phyloP scores from a whole-genome alignment of 2,888 invertebrate genomes.

The Zelleria hepariella region DNA sequence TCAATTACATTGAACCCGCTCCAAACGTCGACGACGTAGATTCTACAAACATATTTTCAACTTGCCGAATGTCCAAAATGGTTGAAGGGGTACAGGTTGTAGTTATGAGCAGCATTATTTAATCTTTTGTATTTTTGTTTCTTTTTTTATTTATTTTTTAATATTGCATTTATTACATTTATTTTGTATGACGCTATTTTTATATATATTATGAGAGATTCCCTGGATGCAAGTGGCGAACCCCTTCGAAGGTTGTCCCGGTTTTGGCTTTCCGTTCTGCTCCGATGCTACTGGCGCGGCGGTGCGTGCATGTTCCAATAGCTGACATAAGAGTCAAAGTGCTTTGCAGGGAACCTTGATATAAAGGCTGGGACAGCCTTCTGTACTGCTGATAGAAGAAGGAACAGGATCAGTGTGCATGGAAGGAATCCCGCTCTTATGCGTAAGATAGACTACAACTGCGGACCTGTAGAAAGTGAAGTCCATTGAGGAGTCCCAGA shows the following conservation, averaged over 20 bases:
- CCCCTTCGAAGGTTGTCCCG: conserved; percentile 74
- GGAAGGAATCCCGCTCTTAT: conserved; percentile 12
- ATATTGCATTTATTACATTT: conserved; percentile 61
- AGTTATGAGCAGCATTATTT: conserved; percentile 51
- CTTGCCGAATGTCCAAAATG: conserved; percentile 52
- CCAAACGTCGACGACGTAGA: conserved; percentile 40
- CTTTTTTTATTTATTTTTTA: conserved; percentile 46
- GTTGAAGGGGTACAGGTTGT: conserved; percentile 70
- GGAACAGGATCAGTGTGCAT: conserved; percentile 4
- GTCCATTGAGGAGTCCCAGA: background rate
- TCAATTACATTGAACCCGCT: conserved; percentile 56
- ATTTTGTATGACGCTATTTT: conserved; percentile 54
- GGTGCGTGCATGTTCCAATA: conserved; percentile 58
- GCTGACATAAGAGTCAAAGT: conserved; percentile 41
- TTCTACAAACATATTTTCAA: conserved; percentile 37
- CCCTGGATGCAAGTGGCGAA: conserved; percentile 59
- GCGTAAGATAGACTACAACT: background rate
- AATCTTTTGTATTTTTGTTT: conserved; percentile 40
- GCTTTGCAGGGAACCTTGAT: conserved; percentile 52
- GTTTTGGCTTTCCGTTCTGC: conserved; percentile 71
- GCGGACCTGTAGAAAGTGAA: background rate
- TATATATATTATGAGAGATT: conserved; percentile 42
- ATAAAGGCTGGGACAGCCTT: conserved; percentile 66
- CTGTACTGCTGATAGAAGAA: conserved; percentile 14
- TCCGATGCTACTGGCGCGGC: conserved; percentile 42